Conservation (phyloP, 37 sponge, comb jelly and placozoan species). For the Hexactinellida sp. region DNA sequence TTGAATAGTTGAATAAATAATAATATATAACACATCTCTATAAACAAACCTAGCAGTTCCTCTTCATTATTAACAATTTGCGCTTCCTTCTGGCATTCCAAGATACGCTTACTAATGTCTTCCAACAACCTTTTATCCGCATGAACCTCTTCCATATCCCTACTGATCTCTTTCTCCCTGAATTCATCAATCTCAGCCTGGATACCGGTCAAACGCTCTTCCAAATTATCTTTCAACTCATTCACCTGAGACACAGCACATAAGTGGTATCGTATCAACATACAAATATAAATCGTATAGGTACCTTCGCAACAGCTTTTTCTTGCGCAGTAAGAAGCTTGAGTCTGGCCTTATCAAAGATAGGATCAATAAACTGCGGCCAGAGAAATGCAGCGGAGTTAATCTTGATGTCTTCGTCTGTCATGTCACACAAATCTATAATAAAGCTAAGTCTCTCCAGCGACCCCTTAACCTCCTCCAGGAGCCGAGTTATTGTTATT, state of each 20-base stretch:
- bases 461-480: constrained; percentile 55
- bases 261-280: no score
- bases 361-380: constrained; percentile 79
- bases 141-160: constrained; percentile 47
- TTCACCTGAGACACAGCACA: not conserved
- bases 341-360: constrained; percentile 76
- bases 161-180: constrained; percentile 41
- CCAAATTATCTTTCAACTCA: constrained; percentile 21
- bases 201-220: constrained; percentile 24
- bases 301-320: constrained; percentile 34
- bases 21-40: not conserved
- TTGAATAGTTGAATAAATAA: no score
- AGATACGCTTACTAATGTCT: constrained; percentile 34
- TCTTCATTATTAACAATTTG: constrained; percentile 90
- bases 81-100: constrained; percentile 48
- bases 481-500: constrained; percentile 18
- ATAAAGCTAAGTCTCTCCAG: constrained; percentile 68
- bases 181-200: constrained; percentile 41
- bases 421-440: constrained; percentile 32
- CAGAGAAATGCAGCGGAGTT: constrained; percentile 80
- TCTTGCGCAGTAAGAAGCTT: constrained; percentile 50
- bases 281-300: no score
- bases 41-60: constrained; percentile 42
- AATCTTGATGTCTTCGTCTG: constrained; percentile 84
- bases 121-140: constrained; percentile 31